A percentile compares a stretch with the other conserved stretches of the same genome.
These are phyloP conservation scores for Rhadina sibilatrix DNA, from an alignment of 2,113 vertebrate genomes.

Conservation along the genomic window DNA sequence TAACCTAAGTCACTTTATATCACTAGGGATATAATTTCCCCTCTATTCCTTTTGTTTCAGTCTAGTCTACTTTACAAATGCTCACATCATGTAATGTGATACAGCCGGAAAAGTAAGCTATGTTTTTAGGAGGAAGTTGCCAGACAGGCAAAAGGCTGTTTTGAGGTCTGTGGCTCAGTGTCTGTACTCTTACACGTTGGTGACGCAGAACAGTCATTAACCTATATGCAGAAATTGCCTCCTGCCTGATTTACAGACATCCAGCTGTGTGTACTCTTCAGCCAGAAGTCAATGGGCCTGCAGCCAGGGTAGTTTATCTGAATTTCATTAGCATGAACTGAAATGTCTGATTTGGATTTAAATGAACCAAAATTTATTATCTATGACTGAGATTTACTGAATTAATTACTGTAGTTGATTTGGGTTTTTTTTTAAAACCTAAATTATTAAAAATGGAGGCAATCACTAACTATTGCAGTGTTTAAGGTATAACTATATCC, in stretches of 20 bases:
- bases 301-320: conserved; percentile 20
- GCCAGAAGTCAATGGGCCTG: conserved; percentile 4
- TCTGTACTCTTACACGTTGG: background rate
- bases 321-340: conserved; percentile 23
- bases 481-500: background rate
- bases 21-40: background rate
- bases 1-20: background rate
- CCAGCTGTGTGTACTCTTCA: conserved; percentile 33
- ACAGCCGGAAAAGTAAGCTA: background rate
- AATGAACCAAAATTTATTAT: background rate
- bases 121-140: background rate
- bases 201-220: conserved; percentile 26
- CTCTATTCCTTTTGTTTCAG: background rate
- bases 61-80: background rate
- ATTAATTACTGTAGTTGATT: background rate
- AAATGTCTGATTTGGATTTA: conserved; percentile 11
- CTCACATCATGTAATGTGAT: background rate
- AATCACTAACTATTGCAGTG: background rate
- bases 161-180: background rate
- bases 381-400: background rate
- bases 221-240: conserved; percentile 28
- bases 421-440: background rate
- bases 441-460: background rate
- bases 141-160: background rate
- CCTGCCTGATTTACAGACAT: conserved; percentile 15